Evolutionary conservation across 2,888 invertebrate genomes (phyloP), one percentile per base, ranked within the genome.

Genomic region (Pseudococcus viburni): DNA sequence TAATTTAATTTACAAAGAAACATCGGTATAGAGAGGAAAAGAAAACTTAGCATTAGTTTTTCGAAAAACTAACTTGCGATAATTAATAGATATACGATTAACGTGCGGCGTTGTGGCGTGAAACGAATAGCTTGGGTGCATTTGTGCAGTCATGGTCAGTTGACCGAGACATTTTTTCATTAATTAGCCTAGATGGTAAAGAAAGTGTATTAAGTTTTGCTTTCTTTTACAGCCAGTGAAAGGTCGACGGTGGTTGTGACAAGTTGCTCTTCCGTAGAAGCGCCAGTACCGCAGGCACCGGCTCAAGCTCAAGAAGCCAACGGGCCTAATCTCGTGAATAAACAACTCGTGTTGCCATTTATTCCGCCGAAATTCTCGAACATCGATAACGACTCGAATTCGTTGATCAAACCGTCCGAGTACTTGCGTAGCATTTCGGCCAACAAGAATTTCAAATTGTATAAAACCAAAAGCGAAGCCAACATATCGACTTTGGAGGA

Each of bases 401-500:
- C 95, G 89, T 94, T 98, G 90, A 96, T 98, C 91, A 97, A 97
- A 91, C 98, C 97, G 88, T 97, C 97, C 89, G 97, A 98, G 92
- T 98, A 97, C 92, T 93, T 98, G 90, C 95, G 95, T 91, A 96
- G 96, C 91, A 96, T 97, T 92, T 95, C 94, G 91, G 91, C 90
- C 26, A 85, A 84, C 83, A 89, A 89, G 15, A 88, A 64, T 80
- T 39, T 46, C 68, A 64, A 73, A 46, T 48, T 77, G 68, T 48
- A 84, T 33, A 77, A 77, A 39, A 85, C 88, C 51, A 88, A 88
- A 77, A 85, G 85, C n/a, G 88, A 88, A 73, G 39, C 64, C 51
- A 88, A 88, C 48, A 73, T 88, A 39, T 55, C 73, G 19, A 48
- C 73, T 42, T 55, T 59, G 15, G 84, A 84, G 22, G 85, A 85